phyloP scores from a whole-genome alignment of 37 sponge, comb jelly and placozoan genomes.

The Ephydatia muelleri region DNA sequence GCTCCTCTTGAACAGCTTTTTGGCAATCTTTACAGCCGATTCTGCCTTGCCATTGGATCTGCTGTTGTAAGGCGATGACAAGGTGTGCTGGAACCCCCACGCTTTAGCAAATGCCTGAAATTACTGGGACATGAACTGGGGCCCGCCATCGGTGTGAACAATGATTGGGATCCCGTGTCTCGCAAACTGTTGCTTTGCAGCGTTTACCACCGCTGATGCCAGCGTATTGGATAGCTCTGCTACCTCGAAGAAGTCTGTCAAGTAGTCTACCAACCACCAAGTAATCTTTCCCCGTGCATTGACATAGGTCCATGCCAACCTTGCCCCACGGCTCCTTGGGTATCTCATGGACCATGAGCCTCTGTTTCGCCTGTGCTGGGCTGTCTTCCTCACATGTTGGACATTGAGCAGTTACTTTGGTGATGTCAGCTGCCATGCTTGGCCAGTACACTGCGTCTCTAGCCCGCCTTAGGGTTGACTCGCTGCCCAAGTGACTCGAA shows the following conservation, averaged over 20 bases:
- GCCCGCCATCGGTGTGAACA: constrained; percentile 49
- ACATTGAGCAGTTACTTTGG: no score
- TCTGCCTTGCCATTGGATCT: constrained; percentile 62
- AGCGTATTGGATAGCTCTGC: no score
- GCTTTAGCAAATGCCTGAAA: constrained; percentile 22
- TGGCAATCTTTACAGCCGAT: constrained; percentile 60
- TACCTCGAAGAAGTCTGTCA: no score
- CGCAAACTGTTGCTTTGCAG: background rate
- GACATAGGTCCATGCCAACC: constrained; percentile 13
- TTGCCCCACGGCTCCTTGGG: constrained; percentile 25
- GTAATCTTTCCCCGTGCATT: background rate
- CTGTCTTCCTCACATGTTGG: no score
- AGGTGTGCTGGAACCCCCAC: constrained; percentile 36
- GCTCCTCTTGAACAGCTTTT: constrained; percentile 24
- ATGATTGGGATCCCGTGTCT: no score
- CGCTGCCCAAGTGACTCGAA: no score
- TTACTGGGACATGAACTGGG: constrained; percentile 37
- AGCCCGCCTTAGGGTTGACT: no score
- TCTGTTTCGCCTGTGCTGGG: no score
- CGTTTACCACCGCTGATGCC: constrained; percentile 2
- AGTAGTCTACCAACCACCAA: no score
- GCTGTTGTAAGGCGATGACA: constrained; percentile 34
- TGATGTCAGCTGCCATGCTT: no score
- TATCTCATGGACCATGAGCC: no score
- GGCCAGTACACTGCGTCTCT: no score